phyloP scores from a whole-genome alignment of 2,797 vertebrate genomes.

The Chelon auratus region DNA sequence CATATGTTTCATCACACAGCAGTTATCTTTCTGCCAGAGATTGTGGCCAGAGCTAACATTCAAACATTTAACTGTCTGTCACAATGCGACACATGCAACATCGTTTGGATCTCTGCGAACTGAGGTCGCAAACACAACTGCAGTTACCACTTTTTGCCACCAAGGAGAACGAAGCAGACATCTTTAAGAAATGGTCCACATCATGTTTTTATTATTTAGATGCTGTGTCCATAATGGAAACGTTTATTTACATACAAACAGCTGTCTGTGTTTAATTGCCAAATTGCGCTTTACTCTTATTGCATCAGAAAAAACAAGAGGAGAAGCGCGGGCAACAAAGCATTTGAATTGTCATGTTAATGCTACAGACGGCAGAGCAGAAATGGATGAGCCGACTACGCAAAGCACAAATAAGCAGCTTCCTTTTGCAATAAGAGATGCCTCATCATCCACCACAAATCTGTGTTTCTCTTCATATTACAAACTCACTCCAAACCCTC shows the following conservation, averaged over 20 bases:
- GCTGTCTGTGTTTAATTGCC: not conserved
- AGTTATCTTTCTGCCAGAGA: too few relatives aligned
- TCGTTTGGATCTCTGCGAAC: too few relatives aligned
- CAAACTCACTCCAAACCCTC: slow-evolving; percentile 37
- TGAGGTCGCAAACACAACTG: too few relatives aligned
- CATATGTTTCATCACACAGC: not conserved
- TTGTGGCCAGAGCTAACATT: not conserved
- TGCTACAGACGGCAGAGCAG: not conserved
- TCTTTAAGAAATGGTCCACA: not conserved
- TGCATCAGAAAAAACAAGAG: slow-evolving; percentile 13
- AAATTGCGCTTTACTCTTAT: not conserved
- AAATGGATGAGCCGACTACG: slow-evolving; percentile 29
- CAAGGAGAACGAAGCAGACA: too few relatives aligned
- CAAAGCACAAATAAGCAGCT: slow-evolving; percentile 37
- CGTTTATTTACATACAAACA: slow-evolving; percentile 4
- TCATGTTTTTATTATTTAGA: not conserved
- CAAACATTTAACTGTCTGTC: too few relatives aligned
- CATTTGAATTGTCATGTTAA: not conserved
- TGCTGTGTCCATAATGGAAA: not conserved
- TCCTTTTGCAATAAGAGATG: slow-evolving; percentile 20
- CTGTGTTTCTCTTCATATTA: slow-evolving; percentile 14
- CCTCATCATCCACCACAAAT: slow-evolving; percentile 23
- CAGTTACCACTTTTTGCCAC: too few relatives aligned
- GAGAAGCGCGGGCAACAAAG: not conserved
- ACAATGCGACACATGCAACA: too few relatives aligned